Base-by-base conservation (phyloP, 2,888 invertebrate genomes). In the Drosophila antonietae region DNA sequence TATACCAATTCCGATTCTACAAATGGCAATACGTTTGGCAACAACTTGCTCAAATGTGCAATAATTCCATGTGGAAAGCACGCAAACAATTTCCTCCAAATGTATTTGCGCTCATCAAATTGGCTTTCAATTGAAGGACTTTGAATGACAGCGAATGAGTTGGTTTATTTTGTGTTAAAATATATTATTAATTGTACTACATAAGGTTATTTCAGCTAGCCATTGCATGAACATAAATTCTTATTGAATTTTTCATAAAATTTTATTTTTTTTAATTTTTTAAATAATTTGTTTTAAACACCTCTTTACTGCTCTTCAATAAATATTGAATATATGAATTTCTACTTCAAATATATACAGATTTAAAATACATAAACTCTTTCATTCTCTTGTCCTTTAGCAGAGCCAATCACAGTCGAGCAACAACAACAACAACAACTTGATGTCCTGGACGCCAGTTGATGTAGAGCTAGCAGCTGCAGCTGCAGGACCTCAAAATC, bases 401-500 rank as follows among this genome's bases (percentile, higher is more conserved):
- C 18, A 51, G 4, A 59, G 57, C 66, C 72, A 75, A 64, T 75
- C 56, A n/a, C 56, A 75, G 57, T 18, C 15, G 28, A 39, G 28
- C 61, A 62, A 18, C 28, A 33, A 31, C 46, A 39, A 31, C 46
- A 39, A 37, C 59, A 60, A 46, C 46, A n/a, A 15, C 10, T 20
- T 71, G 58, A 65, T 55, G 46, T 59, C 55, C 65, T 56, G 55
- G 18, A 52, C 28, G 51, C 59, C 46, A 31, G 23, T 23, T 66
- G 72, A 72, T 63, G 66, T 57, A 62, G 59, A 47, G 51, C 62
- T 15, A 28, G 55, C 64, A 73, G 31, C 49, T 43, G 43, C 3
- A 18, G 46, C 49, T 37, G 58, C 63, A 72, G 62, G 69, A 73
- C 61, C 76, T 73, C 67, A 69, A 85, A 88, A 88, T 85, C 83